Evolutionary conservation across 2,113 vertebrate genomes (phyloP).

Genomic region (Xerus inauris): DNA sequence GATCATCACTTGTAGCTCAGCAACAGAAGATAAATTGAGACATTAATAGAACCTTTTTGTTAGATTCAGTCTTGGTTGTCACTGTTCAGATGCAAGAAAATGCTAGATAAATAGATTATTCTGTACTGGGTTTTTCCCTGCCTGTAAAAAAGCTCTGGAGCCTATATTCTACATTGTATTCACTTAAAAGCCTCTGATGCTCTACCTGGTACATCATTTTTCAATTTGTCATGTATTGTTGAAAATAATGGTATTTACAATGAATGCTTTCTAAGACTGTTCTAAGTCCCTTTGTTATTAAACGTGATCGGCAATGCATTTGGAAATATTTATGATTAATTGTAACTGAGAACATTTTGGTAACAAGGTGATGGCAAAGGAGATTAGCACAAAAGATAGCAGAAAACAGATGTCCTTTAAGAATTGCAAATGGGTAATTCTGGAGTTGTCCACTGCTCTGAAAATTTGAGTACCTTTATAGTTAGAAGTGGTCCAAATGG

Average conservation of each 20-base stretch:
- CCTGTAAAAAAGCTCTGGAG: not conserved
- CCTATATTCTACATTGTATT: not conserved
- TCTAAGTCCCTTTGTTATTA: not conserved
- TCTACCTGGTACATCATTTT: slow-evolving; percentile 27
- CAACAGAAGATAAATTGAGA: not conserved
- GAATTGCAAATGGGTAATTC: not conserved
- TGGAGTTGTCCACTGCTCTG: not conserved
- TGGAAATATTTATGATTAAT: slow-evolving; percentile 20
- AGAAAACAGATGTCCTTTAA: not conserved
- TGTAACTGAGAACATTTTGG: not conserved
- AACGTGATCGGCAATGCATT: not conserved
- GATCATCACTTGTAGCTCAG: not conserved
- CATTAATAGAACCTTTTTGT: not conserved
- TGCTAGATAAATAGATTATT: not conserved
- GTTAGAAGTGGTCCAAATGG: not conserved
- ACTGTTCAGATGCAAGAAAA: not conserved
- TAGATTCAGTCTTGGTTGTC: not conserved
- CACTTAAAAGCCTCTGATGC: not conserved
- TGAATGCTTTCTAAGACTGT: not conserved
- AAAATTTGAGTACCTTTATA: not conserved
- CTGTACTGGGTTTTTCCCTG: not conserved
- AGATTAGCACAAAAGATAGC: not conserved
- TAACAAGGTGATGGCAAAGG: not conserved
- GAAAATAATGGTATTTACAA: not conserved
- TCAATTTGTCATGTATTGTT: slow-evolving; percentile 24